Evolutionary conservation across 92 coral and sea anemone species (phyloP), one percentile per base, ranked within the genome.

Genomic region (Porites lobata): DNA sequence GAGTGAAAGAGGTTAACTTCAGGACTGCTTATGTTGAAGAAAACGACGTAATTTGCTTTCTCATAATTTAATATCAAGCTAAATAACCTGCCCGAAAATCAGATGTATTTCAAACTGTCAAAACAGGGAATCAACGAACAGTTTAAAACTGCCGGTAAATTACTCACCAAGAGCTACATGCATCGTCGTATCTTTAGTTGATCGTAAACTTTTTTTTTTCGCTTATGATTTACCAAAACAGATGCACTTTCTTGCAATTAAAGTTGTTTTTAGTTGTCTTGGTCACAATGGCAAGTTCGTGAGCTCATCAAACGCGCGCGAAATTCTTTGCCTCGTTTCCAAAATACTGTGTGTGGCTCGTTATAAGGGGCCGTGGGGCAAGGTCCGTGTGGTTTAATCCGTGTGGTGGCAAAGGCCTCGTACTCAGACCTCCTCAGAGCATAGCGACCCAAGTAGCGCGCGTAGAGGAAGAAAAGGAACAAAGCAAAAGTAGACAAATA

Each of bases 301-400:
- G 83, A 58, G 56, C 65, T 51, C 58, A 17, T 26, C 54, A 29
- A 82, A 57, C 86, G 86, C 86, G 86, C 86, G 86, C 86, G 77
- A 71, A 82, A 69, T 71, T 70, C 72, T 18, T 8, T 24, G 77
- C 86, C 86, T 82, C 86, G 78, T 58, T 82, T 82, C 58, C 57
- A 71, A 56, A 59, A 26, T 12, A 57, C 77, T 9, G 68, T 26
- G 47, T 20, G 21, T 22, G 38, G 58, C 38, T 79, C 26, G 24
- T 56, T 52, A 71, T 63, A 43, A 19, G 59, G 72, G 24, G 24
- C 24, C 24, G 12, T 58, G 72, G 72, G 62, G 15, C 3, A 14
- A 14, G 32, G 32, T 29, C 24, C n/a, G n/a, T n/a, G n/a, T n/a
- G n/a, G n/a, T n/a, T n/a, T n/a, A n/a, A n/a, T n/a, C 47, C 0